A percentile compares a stretch with the other conserved stretches of the same genome.
phyloP scores from a whole-genome alignment of 2,888 invertebrate genomes.

The Noctua janthina region DNA sequence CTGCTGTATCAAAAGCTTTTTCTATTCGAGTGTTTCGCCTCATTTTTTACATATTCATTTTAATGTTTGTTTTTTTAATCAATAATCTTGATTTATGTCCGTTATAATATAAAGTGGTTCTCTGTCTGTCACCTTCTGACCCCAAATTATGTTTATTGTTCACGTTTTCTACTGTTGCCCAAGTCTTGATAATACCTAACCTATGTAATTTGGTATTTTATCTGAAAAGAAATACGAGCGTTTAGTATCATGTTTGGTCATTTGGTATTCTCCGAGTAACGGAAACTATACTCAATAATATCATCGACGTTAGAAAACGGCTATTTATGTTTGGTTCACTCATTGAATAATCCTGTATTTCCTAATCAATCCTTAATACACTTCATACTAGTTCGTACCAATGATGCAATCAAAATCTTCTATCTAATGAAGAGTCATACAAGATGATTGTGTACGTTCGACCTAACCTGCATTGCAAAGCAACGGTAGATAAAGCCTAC shows the following conservation, averaged over 20 bases:
- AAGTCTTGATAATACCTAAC: background rate
- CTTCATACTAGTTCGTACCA: background rate
- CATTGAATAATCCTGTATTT: background rate
- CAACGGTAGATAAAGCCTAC: constrained; percentile 42
- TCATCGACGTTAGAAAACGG: background rate
- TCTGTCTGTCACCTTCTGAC: constrained; percentile 10
- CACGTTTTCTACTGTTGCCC: constrained; percentile 10
- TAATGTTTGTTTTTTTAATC: constrained; percentile 11
- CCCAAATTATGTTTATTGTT: constrained; percentile 18
- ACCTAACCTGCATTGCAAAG: constrained; percentile 5
- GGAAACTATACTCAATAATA: background rate
- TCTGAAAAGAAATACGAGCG: background rate
- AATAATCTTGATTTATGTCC: constrained; percentile 19
- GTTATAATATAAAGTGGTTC: constrained; percentile 21
- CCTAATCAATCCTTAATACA: background rate
- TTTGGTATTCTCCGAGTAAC: background rate
- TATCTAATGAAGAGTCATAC: background rate
- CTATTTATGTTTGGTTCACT: background rate
- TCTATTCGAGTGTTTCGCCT: constrained; percentile 8
- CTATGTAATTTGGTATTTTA: constrained; percentile 4
- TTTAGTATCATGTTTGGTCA: background rate
- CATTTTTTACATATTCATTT: constrained; percentile 25
- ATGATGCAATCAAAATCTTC: background rate
- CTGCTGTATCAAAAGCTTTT: constrained; percentile 5
- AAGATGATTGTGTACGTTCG: background rate